Base-by-base conservation (phyloP, 2,797 vertebrate genomes). In the Alectoris magna region DNA sequence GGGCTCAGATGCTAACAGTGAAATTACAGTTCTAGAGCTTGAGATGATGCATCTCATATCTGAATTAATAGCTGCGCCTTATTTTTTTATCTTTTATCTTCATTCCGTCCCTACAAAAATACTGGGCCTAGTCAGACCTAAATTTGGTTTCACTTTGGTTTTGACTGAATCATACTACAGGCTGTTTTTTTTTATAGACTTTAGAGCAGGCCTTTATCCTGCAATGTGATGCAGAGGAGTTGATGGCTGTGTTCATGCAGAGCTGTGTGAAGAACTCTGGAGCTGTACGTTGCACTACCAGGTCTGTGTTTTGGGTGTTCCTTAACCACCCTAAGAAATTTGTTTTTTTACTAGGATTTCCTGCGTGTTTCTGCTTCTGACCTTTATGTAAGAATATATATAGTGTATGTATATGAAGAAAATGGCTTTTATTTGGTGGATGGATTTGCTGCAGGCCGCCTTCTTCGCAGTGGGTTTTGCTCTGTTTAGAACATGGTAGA, bases 391-490 rank as follows among this genome's bases (percentile, higher is more conserved):
- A 3, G 10, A 39, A 3, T 31, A 17, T 29, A 16, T 22, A 58
- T 22, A 36, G 6, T 49, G 4, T 34, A 7, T 6, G 39, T 16
- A 14, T 5, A 19, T 44, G 34, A 78, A 78, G 55, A 59, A 83
- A 91, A 48, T n/a, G 4, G 6, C 9, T 82, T 80, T 44, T 55
- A 62, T 55, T 58, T 74, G 21, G n/a, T 78, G 31, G 8, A 49
- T 24, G 23, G 48, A 24, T 49, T 49, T 49, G 48, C 51, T 86
- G 27, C 27, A 17, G 27, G 51, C 48, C 11, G 63, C 16, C 34
- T 78, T 90, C 88, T 22, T 93, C 51, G 18, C n/a, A 92, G 46
- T 41, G 38, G 23, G 41, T 75, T 93, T 91, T 78, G 8, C 44
- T 91, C 9, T 53, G 31, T 12, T 68, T 90, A 67, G 80, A 87